phyloP scores from a whole-genome alignment of 2,113 vertebrate species.

The Phrynocephalus versicolor region DNA sequence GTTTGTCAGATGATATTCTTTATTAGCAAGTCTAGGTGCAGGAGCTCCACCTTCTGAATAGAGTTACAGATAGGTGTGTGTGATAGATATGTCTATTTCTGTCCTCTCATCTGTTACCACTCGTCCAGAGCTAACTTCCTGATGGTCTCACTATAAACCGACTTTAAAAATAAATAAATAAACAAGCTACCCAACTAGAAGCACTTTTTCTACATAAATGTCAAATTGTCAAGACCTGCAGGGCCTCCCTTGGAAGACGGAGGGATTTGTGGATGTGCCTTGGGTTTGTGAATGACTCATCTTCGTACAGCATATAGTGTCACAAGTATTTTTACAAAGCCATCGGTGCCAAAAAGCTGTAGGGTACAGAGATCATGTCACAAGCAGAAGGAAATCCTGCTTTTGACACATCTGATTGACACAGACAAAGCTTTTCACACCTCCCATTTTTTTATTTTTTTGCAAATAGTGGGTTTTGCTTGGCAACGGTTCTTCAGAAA shows the following conservation, averaged over 20 bases:
- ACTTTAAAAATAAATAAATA: not conserved
- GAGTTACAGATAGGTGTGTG: fast-evolving
- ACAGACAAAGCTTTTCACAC: too few relatives aligned
- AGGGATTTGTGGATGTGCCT: not conserved
- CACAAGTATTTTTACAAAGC: not conserved
- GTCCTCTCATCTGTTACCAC: not conserved
- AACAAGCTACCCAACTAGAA: not conserved
- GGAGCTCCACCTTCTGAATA: not conserved
- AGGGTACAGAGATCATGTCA: too few relatives aligned
- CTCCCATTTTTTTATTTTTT: too few relatives aligned
- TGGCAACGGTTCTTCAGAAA: too few relatives aligned
- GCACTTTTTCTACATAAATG: not conserved
- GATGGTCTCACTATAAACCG: not conserved
- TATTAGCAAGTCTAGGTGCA: not conserved
- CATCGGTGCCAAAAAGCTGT: too few relatives aligned
- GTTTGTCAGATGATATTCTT: fast-evolving
- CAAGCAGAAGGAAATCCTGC: too few relatives aligned
- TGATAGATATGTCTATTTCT: not conserved
- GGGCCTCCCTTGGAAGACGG: not conserved
- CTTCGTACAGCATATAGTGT: not conserved
- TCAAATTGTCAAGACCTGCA: too few relatives aligned
- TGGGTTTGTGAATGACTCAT: not conserved
- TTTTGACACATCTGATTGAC: too few relatives aligned
- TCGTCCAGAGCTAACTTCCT: not conserved
- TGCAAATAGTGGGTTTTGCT: too few relatives aligned